Evolutionary conservation across 2,113 vertebrate species (phyloP).

Genomic region (Python bivittatus): DNA sequence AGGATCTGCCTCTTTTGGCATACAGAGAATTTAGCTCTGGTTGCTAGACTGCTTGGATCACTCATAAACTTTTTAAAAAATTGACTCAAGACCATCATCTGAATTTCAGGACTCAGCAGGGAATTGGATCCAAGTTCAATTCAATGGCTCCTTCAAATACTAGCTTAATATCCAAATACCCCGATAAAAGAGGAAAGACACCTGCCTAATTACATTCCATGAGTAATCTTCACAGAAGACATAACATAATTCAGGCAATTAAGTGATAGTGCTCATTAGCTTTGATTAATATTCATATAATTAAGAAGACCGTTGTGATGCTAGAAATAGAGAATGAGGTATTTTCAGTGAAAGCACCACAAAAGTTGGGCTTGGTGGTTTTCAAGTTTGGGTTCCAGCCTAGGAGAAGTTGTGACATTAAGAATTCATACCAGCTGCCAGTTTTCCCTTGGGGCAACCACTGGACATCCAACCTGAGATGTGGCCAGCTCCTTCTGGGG

Average conservation of each 20-base stretch:
- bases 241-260: constrained; percentile 3
- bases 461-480: constrained; percentile 23
- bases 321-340: neutral
- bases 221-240: neutral
- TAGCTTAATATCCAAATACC: neutral
- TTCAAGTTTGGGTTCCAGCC: constrained; percentile 1
- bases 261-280: neutral
- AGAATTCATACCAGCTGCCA: constrained; percentile 16
- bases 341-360: neutral
- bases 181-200: constrained; percentile 2
- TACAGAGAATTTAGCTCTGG: neutral
- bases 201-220: neutral
- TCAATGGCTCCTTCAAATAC: no score
- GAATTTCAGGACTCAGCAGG: neutral
- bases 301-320: neutral
- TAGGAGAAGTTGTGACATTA: constrained; percentile 13
- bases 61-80: neutral
- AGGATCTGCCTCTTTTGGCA: no score
- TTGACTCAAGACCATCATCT: neutral
- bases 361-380: neutral
- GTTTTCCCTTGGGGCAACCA: neutral
- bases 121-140: neutral
- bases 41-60: neutral
- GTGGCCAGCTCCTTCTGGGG: constrained; percentile 34
- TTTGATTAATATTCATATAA: neutral